A percentile compares a stretch with the other conserved stretches of the same genome.
Conservation (phyloP, 2,888 invertebrate species). For the Lobophora halterata region DNA sequence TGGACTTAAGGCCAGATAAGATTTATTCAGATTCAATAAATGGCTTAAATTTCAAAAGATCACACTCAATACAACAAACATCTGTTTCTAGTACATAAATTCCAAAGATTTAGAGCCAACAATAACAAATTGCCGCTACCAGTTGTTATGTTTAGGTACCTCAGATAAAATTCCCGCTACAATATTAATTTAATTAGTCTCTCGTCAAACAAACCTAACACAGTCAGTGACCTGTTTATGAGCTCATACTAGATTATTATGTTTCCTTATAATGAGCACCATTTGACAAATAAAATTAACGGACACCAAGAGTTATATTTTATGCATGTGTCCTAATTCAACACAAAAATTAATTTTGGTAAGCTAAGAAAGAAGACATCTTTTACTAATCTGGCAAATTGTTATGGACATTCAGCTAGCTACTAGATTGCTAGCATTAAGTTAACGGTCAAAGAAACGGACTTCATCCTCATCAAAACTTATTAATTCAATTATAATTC, state of each 20-base stretch:
- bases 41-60: too few species aligned
- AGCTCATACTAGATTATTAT: not conserved
- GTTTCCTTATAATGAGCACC: conserved; percentile 6
- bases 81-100: too few species aligned
- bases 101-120: conserved; percentile 11
- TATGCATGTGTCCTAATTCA: too few species aligned
- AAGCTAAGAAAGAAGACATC: too few species aligned
- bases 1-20: too few species aligned
- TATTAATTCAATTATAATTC: conserved; percentile 20
- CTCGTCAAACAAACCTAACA: conserved; percentile 22
- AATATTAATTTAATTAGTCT: conserved; percentile 24
- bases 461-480: conserved; percentile 4
- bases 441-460: not conserved
- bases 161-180: not conserved
- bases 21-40: too few species aligned
- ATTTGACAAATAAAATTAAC: not conserved
- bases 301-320: too few species aligned
- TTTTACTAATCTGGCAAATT: too few species aligned
- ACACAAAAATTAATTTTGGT: too few species aligned
- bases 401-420: too few species aligned
- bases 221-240: conserved; percentile 32
- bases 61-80: too few species aligned
- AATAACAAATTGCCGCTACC: conserved; percentile 11
- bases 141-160: conserved; percentile 7
- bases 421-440: too few species aligned